phyloP scores from a whole-genome alignment of 2,797 vertebrate species.

The Leuciscus waleckii region DNA sequence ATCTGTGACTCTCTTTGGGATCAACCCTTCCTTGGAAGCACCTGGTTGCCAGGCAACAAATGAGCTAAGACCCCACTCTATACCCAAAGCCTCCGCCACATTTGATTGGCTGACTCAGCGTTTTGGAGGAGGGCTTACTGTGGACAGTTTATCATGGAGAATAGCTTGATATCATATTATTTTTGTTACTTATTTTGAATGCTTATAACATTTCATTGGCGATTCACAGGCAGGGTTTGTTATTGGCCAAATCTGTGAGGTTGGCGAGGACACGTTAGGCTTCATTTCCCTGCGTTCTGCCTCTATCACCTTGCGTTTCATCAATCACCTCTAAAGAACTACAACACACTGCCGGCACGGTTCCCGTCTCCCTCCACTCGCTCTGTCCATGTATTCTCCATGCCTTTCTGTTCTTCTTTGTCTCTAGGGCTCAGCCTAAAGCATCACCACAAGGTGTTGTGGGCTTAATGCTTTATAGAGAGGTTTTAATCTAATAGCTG shows the following conservation, averaged over 20 bases:
- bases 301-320: slow-evolving; percentile 49
- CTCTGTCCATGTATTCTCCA: slow-evolving; percentile 9
- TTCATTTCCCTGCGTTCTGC: slow-evolving; percentile 42
- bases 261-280: slow-evolving; percentile 13
- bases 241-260: background rate
- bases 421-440: slow-evolving; percentile 12
- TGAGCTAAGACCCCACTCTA: slow-evolving; percentile 68
- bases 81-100: slow-evolving; percentile 30
- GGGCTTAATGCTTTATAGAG: slow-evolving; percentile 44
- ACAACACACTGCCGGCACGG: slow-evolving; percentile 26
- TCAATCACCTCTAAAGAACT: slow-evolving; percentile 54
- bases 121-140: slow-evolving; percentile 19
- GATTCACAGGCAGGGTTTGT: background rate
- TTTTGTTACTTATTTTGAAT: background rate
- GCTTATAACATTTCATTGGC: background rate
- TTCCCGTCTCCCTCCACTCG: background rate
- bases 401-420: background rate
- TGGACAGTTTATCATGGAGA: slow-evolving; percentile 1
- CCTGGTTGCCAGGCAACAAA: slow-evolving; percentile 83
- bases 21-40: slow-evolving; percentile 78
- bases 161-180: background rate
- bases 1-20: slow-evolving; percentile 75
- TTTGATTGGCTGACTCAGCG: slow-evolving; percentile 58
- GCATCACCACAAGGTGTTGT: slow-evolving; percentile 16
- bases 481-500: slow-evolving; percentile 48